Base-by-base conservation (phyloP, 2,113 vertebrate genomes). In the Nansenia antarctica region DNA sequence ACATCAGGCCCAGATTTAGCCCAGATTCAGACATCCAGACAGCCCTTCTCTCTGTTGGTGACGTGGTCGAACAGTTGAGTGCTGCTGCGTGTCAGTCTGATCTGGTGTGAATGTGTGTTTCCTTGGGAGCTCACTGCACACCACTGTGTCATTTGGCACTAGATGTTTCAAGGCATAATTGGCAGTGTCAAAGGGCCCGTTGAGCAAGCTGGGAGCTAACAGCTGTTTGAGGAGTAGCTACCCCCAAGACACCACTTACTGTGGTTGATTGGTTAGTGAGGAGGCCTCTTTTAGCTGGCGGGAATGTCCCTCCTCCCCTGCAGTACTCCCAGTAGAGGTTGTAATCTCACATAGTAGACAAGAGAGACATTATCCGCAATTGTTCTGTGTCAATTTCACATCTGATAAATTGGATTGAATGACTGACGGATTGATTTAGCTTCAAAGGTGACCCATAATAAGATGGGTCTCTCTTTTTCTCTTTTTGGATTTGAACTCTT, bases 221-320 rank as follows among this genome's bases (percentile, higher is more conserved):
- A 61, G 70, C 70, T 77, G 74, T 64, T 26, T 70, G 37, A 22
- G 54, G 39, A 57, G 70, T 49, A 42, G 7, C 45, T 59, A 29
- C 30, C 63, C 70, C 1, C 2, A 52, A 37, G 60, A 59, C 49
- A 20, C 49, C 45, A 53, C 58, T 74, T 52, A 52, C 18, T 14
- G 14, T 6, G 52, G 54, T 55, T 58, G 47, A 14, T n/a, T 65
- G 67, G 42, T 71, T 68, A 61, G 14, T 35, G n/a, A n/a, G n/a
- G n/a, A 37, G 68, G 24, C 61, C 52, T 55, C 31, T 31, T 31
- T 58, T 30, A 30, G 29, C 15, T 20, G n/a, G 15, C n/a, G n/a
- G 20, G 7, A 49, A 49, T 49, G 45, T 49, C 6, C 7, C 9
- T 49, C 45, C 14, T 49, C 45, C 5, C 35, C 35, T n/a, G n/a